phyloP scores from a whole-genome alignment of 2,113 vertebrate species.

The Corythornis vintsioides region DNA sequence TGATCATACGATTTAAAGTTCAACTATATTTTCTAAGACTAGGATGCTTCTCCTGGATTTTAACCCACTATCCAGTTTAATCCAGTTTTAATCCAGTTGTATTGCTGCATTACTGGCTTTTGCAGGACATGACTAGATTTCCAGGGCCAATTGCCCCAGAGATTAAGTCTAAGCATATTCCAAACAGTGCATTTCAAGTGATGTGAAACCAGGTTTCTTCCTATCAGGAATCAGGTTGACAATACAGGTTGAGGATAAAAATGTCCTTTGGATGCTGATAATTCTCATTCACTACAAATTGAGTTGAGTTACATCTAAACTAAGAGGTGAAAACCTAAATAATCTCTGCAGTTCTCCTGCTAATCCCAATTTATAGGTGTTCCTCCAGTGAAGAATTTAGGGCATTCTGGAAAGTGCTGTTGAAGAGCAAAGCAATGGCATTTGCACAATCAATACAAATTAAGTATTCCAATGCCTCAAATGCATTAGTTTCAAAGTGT shows the following conservation, averaged over 20 bases:
- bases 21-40: not conserved
- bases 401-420: not conserved
- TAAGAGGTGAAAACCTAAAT: conserved; percentile 1
- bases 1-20: not conserved
- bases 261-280: not conserved
- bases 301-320: not conserved
- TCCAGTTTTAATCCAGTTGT: not conserved
- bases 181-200: not conserved
- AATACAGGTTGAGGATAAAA: not conserved
- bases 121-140: not conserved
- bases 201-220: not conserved
- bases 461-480: not conserved
- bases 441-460: conserved; percentile 17
- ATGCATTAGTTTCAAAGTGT: conserved; percentile 26
- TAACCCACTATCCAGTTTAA: not conserved
- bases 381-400: not conserved
- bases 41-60: not conserved
- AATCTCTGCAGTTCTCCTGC: not conserved
- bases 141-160: not conserved
- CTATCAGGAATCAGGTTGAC: not conserved
- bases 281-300: not conserved
- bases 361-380: not conserved
- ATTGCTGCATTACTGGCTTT: not conserved
- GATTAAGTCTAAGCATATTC: not conserved
- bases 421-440: not conserved